These are phyloP conservation scores for Druon quercuslanigerum DNA, from an alignment of 1,140 invertebrate species.

Conservation along the genomic window DNA sequence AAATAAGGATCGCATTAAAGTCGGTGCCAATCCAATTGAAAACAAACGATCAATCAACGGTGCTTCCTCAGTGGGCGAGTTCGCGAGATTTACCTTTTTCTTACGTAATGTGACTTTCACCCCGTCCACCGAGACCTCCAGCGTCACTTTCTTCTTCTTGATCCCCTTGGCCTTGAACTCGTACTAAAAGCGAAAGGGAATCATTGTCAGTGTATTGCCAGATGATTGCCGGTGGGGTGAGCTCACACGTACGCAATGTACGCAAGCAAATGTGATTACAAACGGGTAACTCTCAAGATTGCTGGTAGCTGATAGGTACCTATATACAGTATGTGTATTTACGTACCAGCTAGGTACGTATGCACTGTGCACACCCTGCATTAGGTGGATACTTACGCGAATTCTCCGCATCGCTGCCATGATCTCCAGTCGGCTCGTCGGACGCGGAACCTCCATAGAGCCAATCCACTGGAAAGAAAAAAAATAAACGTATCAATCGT, in stretches of 20 bases:
- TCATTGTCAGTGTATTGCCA: constrained; percentile 33
- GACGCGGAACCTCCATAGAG: constrained; percentile 95
- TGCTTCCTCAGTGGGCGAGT: constrained; percentile 27
- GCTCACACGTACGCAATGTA: neutral
- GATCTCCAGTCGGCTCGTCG: constrained; percentile 96
- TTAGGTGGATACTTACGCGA: constrained; percentile 84
- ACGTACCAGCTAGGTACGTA: neutral
- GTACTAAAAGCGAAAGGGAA: constrained; percentile 83
- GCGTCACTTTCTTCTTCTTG: constrained; percentile 97
- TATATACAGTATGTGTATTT: neutral
- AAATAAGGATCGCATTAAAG: constrained; percentile 36
- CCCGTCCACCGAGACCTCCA: constrained; percentile 96
- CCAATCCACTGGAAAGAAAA: constrained; percentile 92
- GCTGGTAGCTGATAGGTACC: neutral
- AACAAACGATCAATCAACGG: constrained; percentile 29
- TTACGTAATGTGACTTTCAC: constrained; percentile 91
- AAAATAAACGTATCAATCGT: constrained; percentile 37
- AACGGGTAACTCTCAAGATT: neutral
- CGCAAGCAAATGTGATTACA: constrained; percentile 35
- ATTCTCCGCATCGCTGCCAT: constrained; percentile 98
- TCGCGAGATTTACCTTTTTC: constrained; percentile 78
- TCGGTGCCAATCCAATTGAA: constrained; percentile 22
- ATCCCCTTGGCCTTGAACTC: constrained; percentile 98
- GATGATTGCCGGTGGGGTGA: constrained; percentile 36
- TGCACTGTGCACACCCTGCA: neutral